Evolutionary conservation across 2,113 vertebrate species (phyloP).

Genomic region (Psephotus haematonotus): DNA sequence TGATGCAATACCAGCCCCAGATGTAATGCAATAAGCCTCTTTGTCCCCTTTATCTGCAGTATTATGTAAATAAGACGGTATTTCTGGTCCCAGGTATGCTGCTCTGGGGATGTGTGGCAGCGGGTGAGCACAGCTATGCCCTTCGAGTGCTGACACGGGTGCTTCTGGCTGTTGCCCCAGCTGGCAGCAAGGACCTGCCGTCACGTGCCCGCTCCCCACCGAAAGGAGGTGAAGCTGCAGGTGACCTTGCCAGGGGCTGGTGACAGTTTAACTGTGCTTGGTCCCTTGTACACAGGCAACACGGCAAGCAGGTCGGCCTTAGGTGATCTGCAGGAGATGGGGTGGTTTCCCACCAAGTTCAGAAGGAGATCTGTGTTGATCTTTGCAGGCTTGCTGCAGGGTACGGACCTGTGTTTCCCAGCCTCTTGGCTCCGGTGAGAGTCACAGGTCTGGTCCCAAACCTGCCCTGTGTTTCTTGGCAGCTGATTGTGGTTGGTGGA

Average conservation of each 20-base stretch:
- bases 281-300: background rate
- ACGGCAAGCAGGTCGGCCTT: accelerated
- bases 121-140: accelerated
- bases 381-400: background rate
- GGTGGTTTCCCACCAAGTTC: background rate
- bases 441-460: accelerated
- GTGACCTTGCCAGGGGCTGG: background rate
- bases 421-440: accelerated
- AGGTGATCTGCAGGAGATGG: background rate
- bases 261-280: background rate
- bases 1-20: conserved; percentile 42
- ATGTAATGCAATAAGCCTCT: conserved; percentile 45
- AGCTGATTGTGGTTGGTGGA: background rate
- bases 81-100: conserved; percentile 52
- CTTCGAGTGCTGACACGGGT: background rate
- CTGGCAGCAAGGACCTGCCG: accelerated
- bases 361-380: background rate
- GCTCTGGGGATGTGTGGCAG: background rate
- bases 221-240: background rate
- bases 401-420: background rate
- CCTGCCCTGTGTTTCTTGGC: background rate
- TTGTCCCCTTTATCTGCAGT: conserved; percentile 36
- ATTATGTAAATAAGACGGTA: conserved; percentile 50
- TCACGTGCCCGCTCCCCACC: accelerated
- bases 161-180: background rate